Conservation (phyloP, 2,797 vertebrate species). For the Sphaeramia orbicularis region DNA sequence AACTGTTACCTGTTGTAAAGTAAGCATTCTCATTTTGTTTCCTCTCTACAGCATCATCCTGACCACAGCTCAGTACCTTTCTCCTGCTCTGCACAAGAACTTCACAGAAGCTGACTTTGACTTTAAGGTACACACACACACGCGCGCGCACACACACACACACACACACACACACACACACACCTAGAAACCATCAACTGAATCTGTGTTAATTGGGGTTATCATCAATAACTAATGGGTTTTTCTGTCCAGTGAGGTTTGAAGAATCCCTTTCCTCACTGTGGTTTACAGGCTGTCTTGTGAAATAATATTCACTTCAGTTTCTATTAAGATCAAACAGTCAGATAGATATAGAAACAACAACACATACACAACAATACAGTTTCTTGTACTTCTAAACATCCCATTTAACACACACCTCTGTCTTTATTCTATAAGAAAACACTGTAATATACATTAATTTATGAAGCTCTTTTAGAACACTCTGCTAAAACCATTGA, state of each 20-base stretch:
- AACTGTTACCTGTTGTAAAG: background rate
- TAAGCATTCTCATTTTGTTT: constrained; percentile 9
- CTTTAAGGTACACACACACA: constrained; percentile 88
- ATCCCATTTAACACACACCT: no score
- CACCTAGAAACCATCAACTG: background rate
- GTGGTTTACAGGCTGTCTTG: no score
- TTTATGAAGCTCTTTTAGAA: no score
- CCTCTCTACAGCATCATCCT: constrained; percentile 90
- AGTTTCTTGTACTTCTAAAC: no score
- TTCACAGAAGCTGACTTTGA: constrained; percentile 94
- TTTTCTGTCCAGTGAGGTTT: background rate
- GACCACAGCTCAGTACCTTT: constrained; percentile 92
- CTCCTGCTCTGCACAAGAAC: constrained; percentile 94
- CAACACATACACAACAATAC: no score
- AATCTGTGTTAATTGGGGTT: background rate
- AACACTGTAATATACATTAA: no score
- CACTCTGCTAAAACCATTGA: no score
- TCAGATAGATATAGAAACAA: no score
- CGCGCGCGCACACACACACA: constrained; percentile 8
- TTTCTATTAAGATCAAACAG: no score
- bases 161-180: constrained; percentile 2
- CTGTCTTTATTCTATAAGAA: no score
- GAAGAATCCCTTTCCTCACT: background rate
- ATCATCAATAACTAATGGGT: no score
- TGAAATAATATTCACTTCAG: no score